Percentiles rank a stretch among this genome's conserved stretches.
These are phyloP conservation scores for Heliconius hermathena DNA, from an alignment of 1,140 invertebrate genomes.

Conservation along the genomic window DNA sequence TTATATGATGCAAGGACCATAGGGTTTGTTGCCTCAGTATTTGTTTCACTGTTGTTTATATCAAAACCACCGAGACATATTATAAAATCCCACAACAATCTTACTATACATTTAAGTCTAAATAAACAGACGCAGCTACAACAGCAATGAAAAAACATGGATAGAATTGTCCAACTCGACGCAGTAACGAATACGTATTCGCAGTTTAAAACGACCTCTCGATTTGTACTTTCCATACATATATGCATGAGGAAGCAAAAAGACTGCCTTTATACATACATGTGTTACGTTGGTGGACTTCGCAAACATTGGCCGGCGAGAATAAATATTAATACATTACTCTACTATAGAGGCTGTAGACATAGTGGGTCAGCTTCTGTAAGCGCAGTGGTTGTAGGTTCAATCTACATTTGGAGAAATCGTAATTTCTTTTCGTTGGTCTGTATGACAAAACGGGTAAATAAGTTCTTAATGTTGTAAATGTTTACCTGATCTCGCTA, in stretches of 20 bases:
- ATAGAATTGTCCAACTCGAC: conserved; percentile 32
- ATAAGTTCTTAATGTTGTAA: no score
- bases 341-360: not conserved
- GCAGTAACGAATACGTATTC: conserved; percentile 32
- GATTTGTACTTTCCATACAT: conserved; percentile 45
- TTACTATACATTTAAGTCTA: not conserved
- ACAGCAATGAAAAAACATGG: conserved; percentile 28
- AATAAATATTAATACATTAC: conserved; percentile 13
- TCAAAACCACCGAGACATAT: no score
- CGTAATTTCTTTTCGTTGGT: no score
- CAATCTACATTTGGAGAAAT: no score
- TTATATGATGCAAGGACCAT: no score
- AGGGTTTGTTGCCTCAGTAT: no score
- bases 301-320: conserved; percentile 19
- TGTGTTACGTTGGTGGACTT: conserved; percentile 22
- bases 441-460: no score
- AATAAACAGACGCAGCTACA: not conserved
- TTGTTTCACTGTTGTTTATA: no score
- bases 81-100: no score
- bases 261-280: conserved; percentile 25
- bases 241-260: conserved; percentile 39
- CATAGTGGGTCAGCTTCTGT: not conserved
- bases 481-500: no score
- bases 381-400: no score
- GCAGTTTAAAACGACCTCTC: conserved; percentile 38